Percentiles rank a stretch among this genome's conserved stretches.
These are phyloP conservation scores for Pelochelys cantorii DNA, from an alignment of 2,797 vertebrate genomes.

Conservation along the genomic window DNA sequence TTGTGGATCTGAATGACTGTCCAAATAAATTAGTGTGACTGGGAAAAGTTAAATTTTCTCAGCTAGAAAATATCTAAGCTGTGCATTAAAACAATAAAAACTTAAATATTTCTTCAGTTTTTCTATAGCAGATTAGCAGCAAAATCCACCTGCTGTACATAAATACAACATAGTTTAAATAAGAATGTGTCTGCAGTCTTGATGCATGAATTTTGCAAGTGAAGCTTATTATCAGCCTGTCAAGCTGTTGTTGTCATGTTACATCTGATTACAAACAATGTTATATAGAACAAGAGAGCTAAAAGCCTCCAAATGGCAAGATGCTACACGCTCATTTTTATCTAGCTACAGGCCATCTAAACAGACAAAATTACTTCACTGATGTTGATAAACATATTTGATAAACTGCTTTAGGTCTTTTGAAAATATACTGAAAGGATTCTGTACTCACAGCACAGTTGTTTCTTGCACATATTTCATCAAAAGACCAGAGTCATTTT, in stretches of 20 bases:
- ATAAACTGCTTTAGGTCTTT: slow-evolving; percentile 55
- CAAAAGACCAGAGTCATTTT: neutral
- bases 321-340: neutral
- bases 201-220: slow-evolving; percentile 47
- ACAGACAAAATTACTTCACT: slow-evolving; percentile 58
- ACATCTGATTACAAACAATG: slow-evolving; percentile 40
- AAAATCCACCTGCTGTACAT: slow-evolving; percentile 12
- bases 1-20: slow-evolving; percentile 36
- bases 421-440: neutral
- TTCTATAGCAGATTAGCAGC: neutral
- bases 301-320: slow-evolving; percentile 17
- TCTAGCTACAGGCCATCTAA: neutral
- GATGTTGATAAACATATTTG: slow-evolving; percentile 57
- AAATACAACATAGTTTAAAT: slow-evolving; percentile 52
- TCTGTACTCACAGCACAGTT: slow-evolving; percentile 19
- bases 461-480: neutral
- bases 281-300: slow-evolving; percentile 37
- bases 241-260: slow-evolving; percentile 63
- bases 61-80: slow-evolving; percentile 10
- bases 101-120: neutral
- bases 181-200: slow-evolving; percentile 55
- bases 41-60: slow-evolving; percentile 15
- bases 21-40: slow-evolving; percentile 44
- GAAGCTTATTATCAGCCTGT: slow-evolving; percentile 60
- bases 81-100: slow-evolving; percentile 7